Evolutionary conservation across 2,797 vertebrate genomes (phyloP).

Genomic region (Acanthurus leucopareius): DNA sequence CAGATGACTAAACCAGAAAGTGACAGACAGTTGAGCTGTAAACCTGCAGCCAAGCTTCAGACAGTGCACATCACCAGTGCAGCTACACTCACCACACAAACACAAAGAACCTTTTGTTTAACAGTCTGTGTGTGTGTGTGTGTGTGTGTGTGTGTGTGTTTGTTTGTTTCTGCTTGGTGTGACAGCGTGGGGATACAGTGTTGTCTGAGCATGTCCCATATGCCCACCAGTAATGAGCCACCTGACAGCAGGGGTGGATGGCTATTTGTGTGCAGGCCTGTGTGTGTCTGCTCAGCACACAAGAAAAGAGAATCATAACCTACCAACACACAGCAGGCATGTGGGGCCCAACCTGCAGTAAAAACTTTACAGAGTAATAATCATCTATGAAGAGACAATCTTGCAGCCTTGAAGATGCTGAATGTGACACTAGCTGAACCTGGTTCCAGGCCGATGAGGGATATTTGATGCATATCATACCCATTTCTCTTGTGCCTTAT

Average conservation of each 20-base stretch:
- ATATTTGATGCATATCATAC: not conserved
- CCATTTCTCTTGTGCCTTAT: not conserved
- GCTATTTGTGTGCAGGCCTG: not conserved
- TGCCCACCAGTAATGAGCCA: constrained; percentile 45
- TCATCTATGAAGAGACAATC: fast-evolving
- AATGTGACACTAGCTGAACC: not conserved
- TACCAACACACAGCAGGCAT: constrained; percentile 28
- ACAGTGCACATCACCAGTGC: constrained; percentile 29
- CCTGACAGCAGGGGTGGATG: constrained; percentile 30
- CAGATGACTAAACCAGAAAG: not conserved
- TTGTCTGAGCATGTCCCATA: constrained; percentile 47
- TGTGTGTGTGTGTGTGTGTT: constrained; percentile 30
- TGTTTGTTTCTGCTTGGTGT: constrained; percentile 30
- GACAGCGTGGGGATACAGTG: constrained; percentile 42
- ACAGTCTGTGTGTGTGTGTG: constrained; percentile 20
- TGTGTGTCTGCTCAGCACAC: constrained; percentile 14
- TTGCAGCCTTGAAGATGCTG: not conserved
- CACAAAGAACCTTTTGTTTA: constrained; percentile 75
- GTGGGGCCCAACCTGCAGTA: constrained; percentile 2
- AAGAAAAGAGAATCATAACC: constrained; percentile 32
- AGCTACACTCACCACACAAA: constrained; percentile 39
- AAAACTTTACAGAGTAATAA: constrained; percentile 1
- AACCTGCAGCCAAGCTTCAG: constrained; percentile 31
- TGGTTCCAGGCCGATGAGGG: not conserved
- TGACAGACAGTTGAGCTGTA: constrained; percentile 7